phyloP scores from a whole-genome alignment of 2,797 vertebrate species.

The Sebastes aleutianus region DNA sequence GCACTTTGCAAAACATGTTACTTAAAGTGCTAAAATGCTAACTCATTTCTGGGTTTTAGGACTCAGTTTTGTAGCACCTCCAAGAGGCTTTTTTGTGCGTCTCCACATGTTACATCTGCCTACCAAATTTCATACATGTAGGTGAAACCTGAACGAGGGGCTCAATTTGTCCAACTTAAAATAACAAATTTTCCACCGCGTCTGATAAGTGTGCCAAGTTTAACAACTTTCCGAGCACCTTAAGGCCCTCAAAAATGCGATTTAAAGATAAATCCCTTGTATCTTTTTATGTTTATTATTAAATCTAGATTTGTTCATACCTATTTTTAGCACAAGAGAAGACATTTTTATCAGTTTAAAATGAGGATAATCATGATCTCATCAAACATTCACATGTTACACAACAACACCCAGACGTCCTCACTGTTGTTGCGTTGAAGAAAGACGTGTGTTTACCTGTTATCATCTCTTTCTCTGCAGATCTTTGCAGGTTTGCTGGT shows the following conservation, averaged over 20 bases:
- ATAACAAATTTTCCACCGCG: too few relatives aligned
- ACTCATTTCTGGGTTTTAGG: too few relatives aligned
- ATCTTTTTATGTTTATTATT: background rate
- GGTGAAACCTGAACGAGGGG: too few relatives aligned
- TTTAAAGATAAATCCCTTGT: background rate
- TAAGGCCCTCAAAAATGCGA: background rate
- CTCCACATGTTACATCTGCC: too few relatives aligned
- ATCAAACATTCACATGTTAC: background rate
- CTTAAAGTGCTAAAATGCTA: too few relatives aligned
- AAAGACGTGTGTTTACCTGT: background rate
- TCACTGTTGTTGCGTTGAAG: background rate
- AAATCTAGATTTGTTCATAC: background rate
- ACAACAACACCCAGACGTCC: background rate
- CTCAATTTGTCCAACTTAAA: too few relatives aligned
- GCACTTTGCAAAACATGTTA: too few relatives aligned
- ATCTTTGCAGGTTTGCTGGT: slow-evolving; percentile 89
- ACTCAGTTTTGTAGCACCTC: too few relatives aligned
- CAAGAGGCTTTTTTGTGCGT: too few relatives aligned
- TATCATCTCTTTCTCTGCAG: slow-evolving; percentile 56
- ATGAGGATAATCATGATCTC: background rate
- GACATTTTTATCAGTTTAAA: background rate
- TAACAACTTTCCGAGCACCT: too few relatives aligned
- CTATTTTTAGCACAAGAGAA: background rate
- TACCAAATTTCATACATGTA: too few relatives aligned
- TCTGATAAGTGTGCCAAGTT: too few relatives aligned